Evolutionary conservation across 2,113 vertebrate genomes (phyloP).

Genomic region (Acrocephalus kingi): DNA sequence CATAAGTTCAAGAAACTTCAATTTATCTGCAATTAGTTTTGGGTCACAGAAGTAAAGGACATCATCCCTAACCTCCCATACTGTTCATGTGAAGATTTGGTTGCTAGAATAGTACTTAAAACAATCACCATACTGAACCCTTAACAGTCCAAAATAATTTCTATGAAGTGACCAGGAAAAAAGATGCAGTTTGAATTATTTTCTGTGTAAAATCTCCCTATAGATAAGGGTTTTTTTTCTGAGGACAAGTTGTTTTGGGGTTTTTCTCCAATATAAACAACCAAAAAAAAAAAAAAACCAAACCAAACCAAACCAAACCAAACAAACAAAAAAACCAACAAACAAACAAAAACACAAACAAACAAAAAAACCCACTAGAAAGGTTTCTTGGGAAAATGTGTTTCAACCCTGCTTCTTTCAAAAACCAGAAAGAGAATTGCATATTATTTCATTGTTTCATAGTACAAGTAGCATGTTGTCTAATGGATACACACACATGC

Average conservation of each 20-base stretch:
- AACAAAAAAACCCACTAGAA: not conserved
- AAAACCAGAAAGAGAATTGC: not conserved
- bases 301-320: too few species aligned
- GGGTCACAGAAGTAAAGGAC: not conserved
- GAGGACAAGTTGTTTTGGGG: not conserved
- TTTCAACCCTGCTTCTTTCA: not conserved
- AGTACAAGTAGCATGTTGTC: not conserved
- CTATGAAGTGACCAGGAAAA: not conserved
- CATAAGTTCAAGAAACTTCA: not conserved
- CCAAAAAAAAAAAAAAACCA: not conserved
- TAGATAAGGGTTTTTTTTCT: not conserved
- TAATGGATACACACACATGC: not conserved
- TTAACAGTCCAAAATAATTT: not conserved
- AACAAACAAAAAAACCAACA: too few species aligned
- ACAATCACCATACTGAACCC: not conserved
- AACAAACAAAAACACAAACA: not conserved
- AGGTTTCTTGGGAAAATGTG: not conserved
- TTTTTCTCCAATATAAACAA: not conserved
- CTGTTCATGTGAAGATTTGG: not conserved
- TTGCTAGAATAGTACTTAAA: not conserved
- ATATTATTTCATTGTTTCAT: not conserved
- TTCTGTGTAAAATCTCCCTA: not conserved
- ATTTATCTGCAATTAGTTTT: not conserved
- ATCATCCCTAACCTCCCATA: not conserved
- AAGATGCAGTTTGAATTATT: not conserved